Evolutionary conservation across 2,888 invertebrate genomes (phyloP).

Genomic region (Trachelus iudaicus): DNA sequence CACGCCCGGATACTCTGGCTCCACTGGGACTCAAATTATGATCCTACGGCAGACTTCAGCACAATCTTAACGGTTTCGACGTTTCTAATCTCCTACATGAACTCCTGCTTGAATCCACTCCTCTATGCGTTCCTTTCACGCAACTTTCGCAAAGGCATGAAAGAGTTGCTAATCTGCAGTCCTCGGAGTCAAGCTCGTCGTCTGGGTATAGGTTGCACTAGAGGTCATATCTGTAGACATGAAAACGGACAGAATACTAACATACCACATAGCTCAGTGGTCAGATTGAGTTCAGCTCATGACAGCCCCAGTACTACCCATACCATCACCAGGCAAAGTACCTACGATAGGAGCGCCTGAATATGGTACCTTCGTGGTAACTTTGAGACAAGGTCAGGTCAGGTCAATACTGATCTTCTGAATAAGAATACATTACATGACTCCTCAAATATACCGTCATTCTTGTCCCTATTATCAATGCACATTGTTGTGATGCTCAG

Average conservation of each 20-base stretch:
- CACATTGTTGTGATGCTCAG: background rate
- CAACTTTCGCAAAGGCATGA: conserved; percentile 87
- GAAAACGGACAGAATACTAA: conserved; percentile 41
- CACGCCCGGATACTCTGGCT: conserved; percentile 91
- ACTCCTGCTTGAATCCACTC: conserved; percentile 90
- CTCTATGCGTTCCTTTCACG: conserved; percentile 88
- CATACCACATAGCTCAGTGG: conserved; percentile 42
- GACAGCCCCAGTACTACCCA: conserved; percentile 38
- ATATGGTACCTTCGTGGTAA: background rate
- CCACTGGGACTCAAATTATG: conserved; percentile 71
- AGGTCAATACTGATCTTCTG: background rate
- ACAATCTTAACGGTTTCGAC: conserved; percentile 85
- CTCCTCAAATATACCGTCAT: background rate
- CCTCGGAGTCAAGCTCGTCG: conserved; percentile 42
- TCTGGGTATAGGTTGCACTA: conserved; percentile 46
- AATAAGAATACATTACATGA: background rate
- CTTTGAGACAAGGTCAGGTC: background rate
- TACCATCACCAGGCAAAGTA: conserved; percentile 39
- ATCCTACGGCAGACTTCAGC: conserved; percentile 71
- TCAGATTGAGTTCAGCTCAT: conserved; percentile 45
- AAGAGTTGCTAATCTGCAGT: conserved; percentile 79
- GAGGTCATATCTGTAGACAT: conserved; percentile 35
- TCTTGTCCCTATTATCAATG: too few species aligned
- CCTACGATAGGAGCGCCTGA: background rate
- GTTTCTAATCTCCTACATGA: conserved; percentile 88